Percentiles rank a stretch among this genome's conserved stretches.
Evolutionary conservation across 2,113 vertebrate genomes (phyloP).

Genomic region (Zosterops hypoxanthus): DNA sequence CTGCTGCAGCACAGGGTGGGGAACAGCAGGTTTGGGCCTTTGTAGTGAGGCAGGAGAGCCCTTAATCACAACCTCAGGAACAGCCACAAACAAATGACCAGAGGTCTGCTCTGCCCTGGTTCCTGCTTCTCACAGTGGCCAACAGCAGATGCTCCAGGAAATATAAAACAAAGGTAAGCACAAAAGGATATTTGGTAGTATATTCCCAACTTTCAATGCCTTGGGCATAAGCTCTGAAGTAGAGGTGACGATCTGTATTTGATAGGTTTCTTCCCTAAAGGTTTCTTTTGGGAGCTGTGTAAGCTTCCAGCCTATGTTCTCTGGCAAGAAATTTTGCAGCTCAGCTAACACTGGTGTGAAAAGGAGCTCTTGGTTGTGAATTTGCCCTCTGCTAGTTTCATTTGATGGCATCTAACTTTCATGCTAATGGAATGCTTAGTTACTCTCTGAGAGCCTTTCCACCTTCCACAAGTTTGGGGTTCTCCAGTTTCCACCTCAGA

Average conservation of each 20-base stretch:
- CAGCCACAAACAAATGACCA: neutral
- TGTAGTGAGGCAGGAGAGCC: neutral
- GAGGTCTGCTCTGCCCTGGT: neutral
- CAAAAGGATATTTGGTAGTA: neutral
- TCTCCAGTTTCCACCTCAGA: neutral
- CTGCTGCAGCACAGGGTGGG: neutral
- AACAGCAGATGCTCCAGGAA: neutral
- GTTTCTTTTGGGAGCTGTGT: neutral
- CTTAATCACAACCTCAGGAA: neutral
- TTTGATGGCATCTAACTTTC: neutral
- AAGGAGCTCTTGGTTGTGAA: neutral
- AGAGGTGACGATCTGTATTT: neutral
- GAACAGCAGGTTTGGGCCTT: neutral
- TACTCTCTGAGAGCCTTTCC: neutral
- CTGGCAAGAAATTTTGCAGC: neutral
- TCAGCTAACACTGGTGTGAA: neutral
- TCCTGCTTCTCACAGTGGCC: neutral
- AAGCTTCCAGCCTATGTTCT: neutral
- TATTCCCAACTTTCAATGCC: neutral
- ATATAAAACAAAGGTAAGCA: neutral
- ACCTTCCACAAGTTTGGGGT: neutral
- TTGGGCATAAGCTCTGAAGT: neutral
- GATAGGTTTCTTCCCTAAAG: neutral
- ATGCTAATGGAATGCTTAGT: neutral
- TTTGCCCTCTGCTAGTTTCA: neutral